Base-by-base conservation (phyloP, 2,797 vertebrate species). In the Rhinophrynus dorsalis region DNA sequence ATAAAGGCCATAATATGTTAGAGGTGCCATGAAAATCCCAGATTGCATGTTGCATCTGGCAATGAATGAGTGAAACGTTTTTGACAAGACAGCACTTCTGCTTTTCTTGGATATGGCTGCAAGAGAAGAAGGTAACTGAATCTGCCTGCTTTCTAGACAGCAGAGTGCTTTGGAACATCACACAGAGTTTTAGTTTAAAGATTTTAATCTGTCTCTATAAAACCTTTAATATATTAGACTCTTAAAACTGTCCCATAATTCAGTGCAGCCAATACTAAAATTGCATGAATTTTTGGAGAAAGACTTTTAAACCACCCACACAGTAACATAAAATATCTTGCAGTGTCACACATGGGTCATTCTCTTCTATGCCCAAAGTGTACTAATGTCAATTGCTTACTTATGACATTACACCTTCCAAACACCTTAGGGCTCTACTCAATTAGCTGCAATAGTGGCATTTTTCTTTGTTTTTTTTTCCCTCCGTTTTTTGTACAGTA, bases 161-260 rank as follows among this genome's bases (percentile, higher is more conserved):
- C 27, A 33, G n/a, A 33, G 21, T 40, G 47, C 64, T 47, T 32
- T 56, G 40, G 27, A 67, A 56, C 40, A 56, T 67, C 38, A 26
- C 29, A 45, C 24, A 29, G 15, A 20, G n/a, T n/a, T 60, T 18
- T 24, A 56, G 12, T 57, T 56, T 67, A 32, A 55, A 66, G 35
- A 67, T 47, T 52, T 67, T 67, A 67, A 56, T 67, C 38, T 67
- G 7, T 12, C 6, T 9, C 52, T 56, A 47, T 57, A 67, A 67
- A 67, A 45, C 33, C 9, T 44, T 60, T 17, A 27, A 26, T 44
- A 38, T 55, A 55, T 12, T 27, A 52, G 38, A 40, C 32, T 44
- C 18, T 57, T 67, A 35, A 47, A 67, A 56, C 38, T 57, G 51
- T 67, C 40, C 40, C 11, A 6, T 56, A 2, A 24, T 45, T 13